Evolutionary conservation across 2,888 invertebrate species (phyloP).

Genomic region (Trichogramma evanescens): DNA sequence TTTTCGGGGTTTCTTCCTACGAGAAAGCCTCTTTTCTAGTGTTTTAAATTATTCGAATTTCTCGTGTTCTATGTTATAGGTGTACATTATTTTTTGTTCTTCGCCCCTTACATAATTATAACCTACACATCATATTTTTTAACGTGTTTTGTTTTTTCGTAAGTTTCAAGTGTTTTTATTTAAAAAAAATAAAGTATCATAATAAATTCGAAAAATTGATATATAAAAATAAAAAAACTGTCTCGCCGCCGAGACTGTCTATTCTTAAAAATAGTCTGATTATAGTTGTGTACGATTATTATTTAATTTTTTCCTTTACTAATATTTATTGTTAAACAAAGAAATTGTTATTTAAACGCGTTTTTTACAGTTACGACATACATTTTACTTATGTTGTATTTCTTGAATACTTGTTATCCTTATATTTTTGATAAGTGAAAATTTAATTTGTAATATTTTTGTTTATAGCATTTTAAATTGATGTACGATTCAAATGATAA

Average conservation of each 20-base stretch:
- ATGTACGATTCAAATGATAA: no score
- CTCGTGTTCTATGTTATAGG: neutral
- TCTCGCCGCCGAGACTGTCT: constrained; percentile 23
- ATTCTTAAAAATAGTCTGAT: constrained; percentile 24
- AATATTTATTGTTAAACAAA: constrained; percentile 15
- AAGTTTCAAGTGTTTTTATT: constrained; percentile 6
- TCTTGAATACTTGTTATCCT: no score
- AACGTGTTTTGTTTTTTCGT: constrained; percentile 16
- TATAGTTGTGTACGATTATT: constrained; percentile 19
- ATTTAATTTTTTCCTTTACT: neutral
- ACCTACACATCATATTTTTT: constrained; percentile 19
- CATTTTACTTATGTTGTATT: no score
- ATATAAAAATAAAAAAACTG: constrained; percentile 24
- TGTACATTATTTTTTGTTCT: neutral
- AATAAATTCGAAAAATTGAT: constrained; percentile 23
- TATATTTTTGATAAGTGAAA: no score
- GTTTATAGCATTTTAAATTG: no score
- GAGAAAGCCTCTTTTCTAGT: neutral
- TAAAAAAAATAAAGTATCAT: constrained; percentile 22
- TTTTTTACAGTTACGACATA: no score
- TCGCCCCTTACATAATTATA: constrained; percentile 2
- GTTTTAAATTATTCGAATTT: constrained; percentile 12
- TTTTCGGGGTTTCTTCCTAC: constrained; percentile 9
- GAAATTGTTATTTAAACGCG: neutral
- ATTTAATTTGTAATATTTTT: no score